Evolutionary conservation across 2,888 invertebrate genomes (phyloP).

Genomic region (Andrena trimmerana): DNA sequence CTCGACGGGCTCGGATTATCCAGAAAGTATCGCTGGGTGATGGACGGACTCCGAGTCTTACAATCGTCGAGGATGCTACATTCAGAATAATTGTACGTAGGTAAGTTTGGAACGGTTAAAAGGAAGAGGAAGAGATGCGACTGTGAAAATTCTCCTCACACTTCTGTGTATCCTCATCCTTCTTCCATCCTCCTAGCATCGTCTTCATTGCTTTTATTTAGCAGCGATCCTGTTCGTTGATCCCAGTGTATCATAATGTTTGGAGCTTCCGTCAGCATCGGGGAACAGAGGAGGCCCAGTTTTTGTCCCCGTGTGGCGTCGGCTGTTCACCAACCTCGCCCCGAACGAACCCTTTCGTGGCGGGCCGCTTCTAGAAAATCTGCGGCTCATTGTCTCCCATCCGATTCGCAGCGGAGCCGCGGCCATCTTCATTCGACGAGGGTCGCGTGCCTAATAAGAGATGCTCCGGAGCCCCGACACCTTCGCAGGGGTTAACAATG

Average conservation of each 20-base stretch:
- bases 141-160: too few species aligned
- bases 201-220: background rate
- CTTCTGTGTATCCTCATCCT: too few species aligned
- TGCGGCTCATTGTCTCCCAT: constrained; percentile 51
- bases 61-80: constrained; percentile 12
- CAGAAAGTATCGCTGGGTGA: constrained; percentile 24
- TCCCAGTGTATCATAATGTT: background rate
- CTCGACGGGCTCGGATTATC: constrained; percentile 43
- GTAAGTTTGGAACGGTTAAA: too few species aligned
- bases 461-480: constrained; percentile 56
- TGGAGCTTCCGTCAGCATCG: background rate
- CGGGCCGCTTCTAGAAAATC: constrained; percentile 11
- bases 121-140: too few species aligned
- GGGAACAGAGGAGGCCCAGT: constrained; percentile 1
- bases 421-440: constrained; percentile 60
- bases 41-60: constrained; percentile 18
- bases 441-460: constrained; percentile 76
- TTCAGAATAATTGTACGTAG: too few species aligned
- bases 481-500: constrained; percentile 72
- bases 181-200: too few species aligned
- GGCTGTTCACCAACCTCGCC: background rate
- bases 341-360: constrained; percentile 9
- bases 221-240: background rate
- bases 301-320: background rate
- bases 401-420: constrained; percentile 53